These are phyloP conservation scores for Sus cebifrons DNA, from an alignment of 2,797 vertebrate species.

Conservation along the genomic window DNA sequence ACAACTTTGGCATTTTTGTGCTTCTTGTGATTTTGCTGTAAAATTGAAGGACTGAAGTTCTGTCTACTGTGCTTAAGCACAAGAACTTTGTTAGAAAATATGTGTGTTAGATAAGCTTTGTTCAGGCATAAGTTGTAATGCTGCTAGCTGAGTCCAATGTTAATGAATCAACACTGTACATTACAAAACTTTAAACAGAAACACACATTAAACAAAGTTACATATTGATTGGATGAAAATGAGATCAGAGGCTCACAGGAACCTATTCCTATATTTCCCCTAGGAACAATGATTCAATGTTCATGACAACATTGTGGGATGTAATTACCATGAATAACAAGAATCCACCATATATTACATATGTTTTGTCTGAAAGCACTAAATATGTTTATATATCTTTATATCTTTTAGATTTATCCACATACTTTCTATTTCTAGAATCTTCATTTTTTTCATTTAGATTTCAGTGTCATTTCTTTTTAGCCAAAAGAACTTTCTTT, in stretches of 20 bases:
- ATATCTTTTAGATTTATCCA: background rate
- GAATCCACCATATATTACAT: background rate
- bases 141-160: background rate
- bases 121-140: background rate
- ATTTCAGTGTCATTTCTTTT: background rate
- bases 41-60: background rate
- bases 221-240: constrained; percentile 10
- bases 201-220: constrained; percentile 43
- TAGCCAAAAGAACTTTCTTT: background rate
- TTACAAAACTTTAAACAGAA: constrained; percentile 45
- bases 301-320: background rate
- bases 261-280: background rate
- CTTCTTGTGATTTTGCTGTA: constrained; percentile 1
- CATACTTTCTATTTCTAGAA: constrained; percentile 35
- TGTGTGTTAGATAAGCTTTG: background rate
- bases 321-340: background rate
- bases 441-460: background rate
- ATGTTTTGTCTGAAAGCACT: background rate
- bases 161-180: background rate
- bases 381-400: background rate
- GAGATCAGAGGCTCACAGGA: background rate
- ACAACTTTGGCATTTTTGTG: background rate
- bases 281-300: constrained; percentile 35
- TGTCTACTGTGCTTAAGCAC: background rate
- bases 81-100: constrained; percentile 26